Evolutionary conservation across 2,113 vertebrate genomes (phyloP), one percentile per base, ranked within the genome.

Genomic region (Xiphophorus couchianus): DNA sequence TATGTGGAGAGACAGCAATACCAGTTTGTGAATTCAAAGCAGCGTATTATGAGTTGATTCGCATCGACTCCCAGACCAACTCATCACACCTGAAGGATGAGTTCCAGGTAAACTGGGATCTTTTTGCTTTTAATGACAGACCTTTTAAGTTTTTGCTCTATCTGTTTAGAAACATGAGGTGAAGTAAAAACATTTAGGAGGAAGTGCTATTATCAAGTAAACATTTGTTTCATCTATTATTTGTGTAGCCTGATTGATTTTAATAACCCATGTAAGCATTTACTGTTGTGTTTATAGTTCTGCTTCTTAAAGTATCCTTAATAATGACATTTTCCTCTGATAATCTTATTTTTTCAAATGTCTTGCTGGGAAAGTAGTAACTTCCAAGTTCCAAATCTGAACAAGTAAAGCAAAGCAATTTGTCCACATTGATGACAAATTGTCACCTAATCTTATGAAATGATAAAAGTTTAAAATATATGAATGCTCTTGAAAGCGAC

Each of bases 1-100:
- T 99, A 37, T 99, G 98, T 90, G 98, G 98, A 84, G 98, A 99
- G 92, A 99, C 98, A 62, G 97, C 97, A 79, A 99, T 99, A 81
- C 97, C 98, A 17, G 96, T 97, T 71, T 98, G 97, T 0, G 98
- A 99, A 95, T 98, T 98, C 92, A 99, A 99, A 95, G 97, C 96
- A 70, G 96, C 98, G 42, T 99, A 97, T 94, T 99, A 99, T 84
- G 98, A 99, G 93, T 98, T 99, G 96, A 99, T 98, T 93, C 95
- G 98, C 93, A 98, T 99, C 94, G 98, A 99, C 91, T 98, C 97
- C 44, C 98, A 99, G 93, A 99, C 97, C 85, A 99, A 99, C 93
- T 99, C 98, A 27, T 99, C 97, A 0, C 98, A 99, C 91, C 96
- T 99, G 87, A 99, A 99, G 95, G 98, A 99, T 69, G 98, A 99